Percentiles rank a stretch among this genome's conserved stretches.
Evolutionary conservation across 2,888 invertebrate genomes (phyloP).

Genomic region (Autographa gamma): DNA sequence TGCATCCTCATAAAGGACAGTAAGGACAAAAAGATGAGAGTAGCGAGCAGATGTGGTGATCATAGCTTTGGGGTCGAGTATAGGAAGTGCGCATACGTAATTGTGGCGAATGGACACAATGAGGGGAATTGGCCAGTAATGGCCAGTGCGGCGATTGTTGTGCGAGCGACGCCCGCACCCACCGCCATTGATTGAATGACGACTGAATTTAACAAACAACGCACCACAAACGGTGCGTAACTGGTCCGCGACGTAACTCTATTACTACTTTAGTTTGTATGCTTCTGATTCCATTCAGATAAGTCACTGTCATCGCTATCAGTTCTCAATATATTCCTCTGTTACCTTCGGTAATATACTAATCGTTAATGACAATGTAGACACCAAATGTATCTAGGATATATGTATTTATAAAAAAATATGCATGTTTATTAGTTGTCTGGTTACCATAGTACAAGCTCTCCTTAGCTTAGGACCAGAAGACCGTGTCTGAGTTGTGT

Average conservation of each 20-base stretch:
- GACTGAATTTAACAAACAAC: constrained; percentile 83
- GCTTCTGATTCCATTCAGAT: constrained; percentile 26
- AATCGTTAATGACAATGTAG: too few species aligned
- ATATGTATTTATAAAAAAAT: too few species aligned
- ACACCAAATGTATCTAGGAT: too few species aligned
- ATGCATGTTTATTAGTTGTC: too few species aligned
- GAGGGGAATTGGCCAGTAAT: constrained; percentile 87
- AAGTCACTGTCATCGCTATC: background rate
- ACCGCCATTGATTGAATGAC: constrained; percentile 86
- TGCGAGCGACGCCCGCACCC: constrained; percentile 87
- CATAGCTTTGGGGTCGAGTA: constrained; percentile 75
- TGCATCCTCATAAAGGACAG: constrained; percentile 68
- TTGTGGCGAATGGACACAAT: constrained; percentile 86
- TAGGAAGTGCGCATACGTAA: constrained; percentile 87
- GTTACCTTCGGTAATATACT: too few species aligned
- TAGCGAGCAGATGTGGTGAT: constrained; percentile 77
- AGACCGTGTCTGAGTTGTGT: too few species aligned
- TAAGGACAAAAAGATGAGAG: constrained; percentile 66
- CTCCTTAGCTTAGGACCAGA: too few species aligned
- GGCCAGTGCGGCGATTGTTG: constrained; percentile 86
- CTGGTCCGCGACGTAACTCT: constrained; percentile 60
- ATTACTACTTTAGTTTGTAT: constrained; percentile 44
- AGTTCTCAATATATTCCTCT: background rate
- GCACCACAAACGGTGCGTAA: constrained; percentile 77
- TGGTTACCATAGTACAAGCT: too few species aligned